Evolutionary conservation across 2,888 invertebrate genomes (phyloP).

Genomic region (Piscicola geometra): DNA sequence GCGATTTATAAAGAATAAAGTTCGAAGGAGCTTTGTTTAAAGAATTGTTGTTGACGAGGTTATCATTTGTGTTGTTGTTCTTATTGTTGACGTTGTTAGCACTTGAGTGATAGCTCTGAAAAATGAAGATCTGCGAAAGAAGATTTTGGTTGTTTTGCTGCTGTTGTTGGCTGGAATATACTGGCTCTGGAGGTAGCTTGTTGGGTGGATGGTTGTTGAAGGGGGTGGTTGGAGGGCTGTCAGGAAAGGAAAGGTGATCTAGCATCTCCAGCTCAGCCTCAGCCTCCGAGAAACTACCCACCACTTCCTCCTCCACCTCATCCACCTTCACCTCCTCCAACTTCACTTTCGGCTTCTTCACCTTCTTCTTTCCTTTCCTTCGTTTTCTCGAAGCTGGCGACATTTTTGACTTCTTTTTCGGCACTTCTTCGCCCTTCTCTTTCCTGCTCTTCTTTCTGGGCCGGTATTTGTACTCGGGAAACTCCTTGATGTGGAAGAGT

Average conservation of each 20-base stretch:
- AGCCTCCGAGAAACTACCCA: background rate
- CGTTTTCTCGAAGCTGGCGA: background rate
- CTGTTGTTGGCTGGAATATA: too few species aligned
- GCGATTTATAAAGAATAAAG: background rate
- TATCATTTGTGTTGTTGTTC: too few species aligned
- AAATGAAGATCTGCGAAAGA: background rate
- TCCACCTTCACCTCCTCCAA: background rate
- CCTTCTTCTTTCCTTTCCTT: constrained; percentile 18
- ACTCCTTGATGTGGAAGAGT: constrained; percentile 14
- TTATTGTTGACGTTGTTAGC: background rate
- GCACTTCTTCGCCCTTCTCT: constrained; percentile 45
- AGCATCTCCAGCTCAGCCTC: background rate
- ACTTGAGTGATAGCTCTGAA: background rate
- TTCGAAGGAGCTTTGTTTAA: background rate
- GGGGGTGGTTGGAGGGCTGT: background rate
- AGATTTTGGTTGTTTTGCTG: background rate
- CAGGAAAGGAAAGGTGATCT: background rate
- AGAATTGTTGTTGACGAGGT: too few species aligned
- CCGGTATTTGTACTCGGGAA: constrained; percentile 32
- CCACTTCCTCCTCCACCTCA: background rate
- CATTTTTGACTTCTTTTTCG: constrained; percentile 48
- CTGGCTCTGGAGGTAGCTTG: too few species aligned
- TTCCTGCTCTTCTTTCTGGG: background rate
- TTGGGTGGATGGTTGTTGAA: too few species aligned
- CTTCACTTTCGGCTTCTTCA: constrained; percentile 20